These are phyloP conservation scores for Branchipolynoe longqiensis DNA, from an alignment of 2,888 invertebrate genomes.

Conservation along the genomic window DNA sequence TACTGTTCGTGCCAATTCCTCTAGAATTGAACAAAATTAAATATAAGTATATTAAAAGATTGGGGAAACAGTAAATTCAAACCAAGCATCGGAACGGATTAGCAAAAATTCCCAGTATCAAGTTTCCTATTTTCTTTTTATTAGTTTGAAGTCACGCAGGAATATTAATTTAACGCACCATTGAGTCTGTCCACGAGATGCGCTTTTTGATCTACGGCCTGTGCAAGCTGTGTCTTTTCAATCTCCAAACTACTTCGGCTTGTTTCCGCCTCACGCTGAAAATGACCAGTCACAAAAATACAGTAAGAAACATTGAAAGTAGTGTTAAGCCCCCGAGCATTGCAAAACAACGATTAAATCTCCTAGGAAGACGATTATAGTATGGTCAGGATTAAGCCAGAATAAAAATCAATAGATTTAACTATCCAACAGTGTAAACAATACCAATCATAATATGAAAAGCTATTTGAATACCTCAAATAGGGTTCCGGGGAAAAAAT, in stretches of 20 bases:
- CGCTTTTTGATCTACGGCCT: constrained; percentile 75
- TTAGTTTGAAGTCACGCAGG: not conserved
- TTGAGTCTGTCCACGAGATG: constrained; percentile 77
- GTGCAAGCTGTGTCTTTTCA: constrained; percentile 77
- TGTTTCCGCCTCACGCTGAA: constrained; percentile 42
- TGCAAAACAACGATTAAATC: too few species aligned
- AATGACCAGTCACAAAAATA: not conserved
- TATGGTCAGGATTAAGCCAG: too few species aligned
- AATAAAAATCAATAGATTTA: too few species aligned
- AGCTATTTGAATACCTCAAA: not conserved
- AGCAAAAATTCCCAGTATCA: not conserved
- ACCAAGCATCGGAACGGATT: not conserved
- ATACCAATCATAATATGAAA: too few species aligned
- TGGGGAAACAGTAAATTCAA: not conserved
- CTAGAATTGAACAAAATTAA: not conserved
- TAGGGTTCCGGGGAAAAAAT: not conserved
- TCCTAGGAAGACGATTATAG: too few species aligned
- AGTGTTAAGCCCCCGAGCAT: not conserved
- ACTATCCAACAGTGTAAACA: too few species aligned
- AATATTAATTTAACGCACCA: constrained; percentile 69
- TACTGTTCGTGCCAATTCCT: too few species aligned
- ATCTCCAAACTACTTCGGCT: constrained; percentile 14
- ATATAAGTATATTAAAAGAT: not conserved
- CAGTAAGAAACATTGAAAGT: not conserved
- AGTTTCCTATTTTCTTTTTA: too few species aligned